Percentiles rank a stretch among this genome's conserved stretches.
Evolutionary conservation across 2,888 invertebrate species (phyloP).

Genomic region (Antheraea yamamai): DNA sequence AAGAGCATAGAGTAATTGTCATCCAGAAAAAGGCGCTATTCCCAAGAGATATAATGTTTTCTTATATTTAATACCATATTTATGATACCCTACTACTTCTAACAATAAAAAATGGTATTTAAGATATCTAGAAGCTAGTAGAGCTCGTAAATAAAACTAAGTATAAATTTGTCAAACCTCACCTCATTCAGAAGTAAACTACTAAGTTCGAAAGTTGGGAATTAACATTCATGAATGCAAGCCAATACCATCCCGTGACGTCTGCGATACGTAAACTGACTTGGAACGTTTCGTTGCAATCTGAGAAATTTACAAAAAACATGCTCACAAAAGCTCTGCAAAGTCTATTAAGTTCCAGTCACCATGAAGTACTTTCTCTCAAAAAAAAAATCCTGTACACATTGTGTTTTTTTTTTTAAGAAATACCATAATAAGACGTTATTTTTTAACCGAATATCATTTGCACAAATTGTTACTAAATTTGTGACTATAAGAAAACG

Average conservation of each 20-base stretch:
- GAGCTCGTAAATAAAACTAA: not conserved
- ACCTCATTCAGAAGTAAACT: not conserved
- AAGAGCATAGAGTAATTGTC: too few relatives aligned
- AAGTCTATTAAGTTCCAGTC: too few relatives aligned
- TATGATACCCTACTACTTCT: too few relatives aligned
- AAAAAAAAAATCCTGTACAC: too few relatives aligned
- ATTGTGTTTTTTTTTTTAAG: too few relatives aligned
- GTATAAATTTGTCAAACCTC: conserved; percentile 7
- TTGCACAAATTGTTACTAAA: not conserved
- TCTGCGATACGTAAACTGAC: conserved; percentile 19
- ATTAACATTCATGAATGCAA: conserved; percentile 23
- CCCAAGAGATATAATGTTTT: too few relatives aligned
- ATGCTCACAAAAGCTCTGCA: not conserved
- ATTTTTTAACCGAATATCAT: not conserved
- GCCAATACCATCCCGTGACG: conserved; percentile 21
- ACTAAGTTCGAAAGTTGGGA: conserved; percentile 11
- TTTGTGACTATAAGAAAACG: too few relatives aligned
- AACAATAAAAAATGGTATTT: too few relatives aligned
- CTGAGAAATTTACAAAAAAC: not conserved
- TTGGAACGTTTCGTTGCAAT: conserved; percentile 18
- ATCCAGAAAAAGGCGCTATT: too few relatives aligned
- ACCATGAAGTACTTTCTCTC: too few relatives aligned
- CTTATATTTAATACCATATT: too few relatives aligned
- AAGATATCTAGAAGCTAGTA: too few relatives aligned
- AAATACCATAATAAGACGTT: not conserved